Conservation (phyloP, 2,113 vertebrate species). For the Archilochus colubris region DNA sequence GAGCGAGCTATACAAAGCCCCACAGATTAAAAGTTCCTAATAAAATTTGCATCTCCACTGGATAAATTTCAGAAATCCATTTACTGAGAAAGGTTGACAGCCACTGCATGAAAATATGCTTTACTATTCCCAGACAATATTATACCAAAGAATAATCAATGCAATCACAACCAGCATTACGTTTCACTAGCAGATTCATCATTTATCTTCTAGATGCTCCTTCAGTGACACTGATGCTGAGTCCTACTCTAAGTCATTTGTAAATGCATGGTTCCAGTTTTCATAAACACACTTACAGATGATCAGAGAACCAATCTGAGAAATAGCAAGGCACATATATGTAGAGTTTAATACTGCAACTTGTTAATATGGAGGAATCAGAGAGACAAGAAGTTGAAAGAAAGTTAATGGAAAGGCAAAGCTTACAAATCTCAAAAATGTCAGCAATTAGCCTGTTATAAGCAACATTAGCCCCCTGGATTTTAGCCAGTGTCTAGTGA, state of each 20-base stretch:
- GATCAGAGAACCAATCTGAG: neutral
- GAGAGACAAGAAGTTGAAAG: neutral
- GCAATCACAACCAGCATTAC: neutral
- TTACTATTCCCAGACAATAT: neutral
- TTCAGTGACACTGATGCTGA: neutral
- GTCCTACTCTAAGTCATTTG: neutral
- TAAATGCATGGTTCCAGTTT: neutral
- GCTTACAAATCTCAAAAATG: neutral
- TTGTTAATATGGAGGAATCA: neutral
- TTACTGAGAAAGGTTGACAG: neutral
- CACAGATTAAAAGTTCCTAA: neutral
- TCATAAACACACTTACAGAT: neutral
- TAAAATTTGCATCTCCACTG: neutral
- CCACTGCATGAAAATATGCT: neutral
- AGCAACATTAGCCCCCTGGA: neutral
- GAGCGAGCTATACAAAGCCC: neutral
- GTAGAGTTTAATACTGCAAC: neutral
- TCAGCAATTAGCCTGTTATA: neutral
- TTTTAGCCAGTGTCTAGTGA: neutral
- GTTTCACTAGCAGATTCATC: neutral
- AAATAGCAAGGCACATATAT: neutral
- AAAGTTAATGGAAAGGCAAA: neutral
- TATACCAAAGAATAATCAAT: neutral
- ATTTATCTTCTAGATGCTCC: neutral
- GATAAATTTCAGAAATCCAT: neutral